phyloP scores from a whole-genome alignment of 2,113 vertebrate genomes.

The Hipposideros armiger region DNA sequence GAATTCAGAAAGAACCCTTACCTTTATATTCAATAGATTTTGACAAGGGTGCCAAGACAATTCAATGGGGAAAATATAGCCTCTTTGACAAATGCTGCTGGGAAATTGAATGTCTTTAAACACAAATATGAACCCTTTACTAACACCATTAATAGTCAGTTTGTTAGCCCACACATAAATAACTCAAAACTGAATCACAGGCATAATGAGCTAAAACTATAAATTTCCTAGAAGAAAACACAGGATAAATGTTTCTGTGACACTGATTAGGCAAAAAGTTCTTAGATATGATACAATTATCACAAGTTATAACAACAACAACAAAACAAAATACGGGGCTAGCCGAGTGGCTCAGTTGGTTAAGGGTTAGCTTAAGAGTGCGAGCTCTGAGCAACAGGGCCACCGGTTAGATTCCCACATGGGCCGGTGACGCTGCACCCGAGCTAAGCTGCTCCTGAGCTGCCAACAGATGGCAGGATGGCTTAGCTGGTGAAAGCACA shows the following conservation, averaged over 20 bases:
- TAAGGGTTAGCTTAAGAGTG: no score
- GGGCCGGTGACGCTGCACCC: no score
- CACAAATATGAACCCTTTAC: slow-evolving; percentile 12
- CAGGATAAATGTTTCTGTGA: background rate
- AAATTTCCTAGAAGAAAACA: background rate
- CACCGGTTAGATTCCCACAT: no score
- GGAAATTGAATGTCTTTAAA: background rate
- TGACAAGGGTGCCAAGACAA: background rate
- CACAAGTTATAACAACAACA: background rate
- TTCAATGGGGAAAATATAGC: background rate
- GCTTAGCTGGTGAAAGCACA: no score
- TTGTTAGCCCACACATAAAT: background rate
- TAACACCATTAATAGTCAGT: background rate
- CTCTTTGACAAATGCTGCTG: background rate
- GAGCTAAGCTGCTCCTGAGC: no score
- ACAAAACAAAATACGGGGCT: no score
- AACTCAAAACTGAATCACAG: slow-evolving; percentile 20
- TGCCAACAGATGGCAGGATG: no score
- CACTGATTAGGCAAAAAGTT: background rate
- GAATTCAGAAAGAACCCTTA: background rate
- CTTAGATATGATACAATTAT: background rate
- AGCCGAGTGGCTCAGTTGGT: no score
- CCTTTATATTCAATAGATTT: background rate
- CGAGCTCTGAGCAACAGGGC: no score
- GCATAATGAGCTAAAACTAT: background rate